Base-by-base conservation (phyloP, 2,797 vertebrate genomes). In the Hirundo rustica region DNA sequence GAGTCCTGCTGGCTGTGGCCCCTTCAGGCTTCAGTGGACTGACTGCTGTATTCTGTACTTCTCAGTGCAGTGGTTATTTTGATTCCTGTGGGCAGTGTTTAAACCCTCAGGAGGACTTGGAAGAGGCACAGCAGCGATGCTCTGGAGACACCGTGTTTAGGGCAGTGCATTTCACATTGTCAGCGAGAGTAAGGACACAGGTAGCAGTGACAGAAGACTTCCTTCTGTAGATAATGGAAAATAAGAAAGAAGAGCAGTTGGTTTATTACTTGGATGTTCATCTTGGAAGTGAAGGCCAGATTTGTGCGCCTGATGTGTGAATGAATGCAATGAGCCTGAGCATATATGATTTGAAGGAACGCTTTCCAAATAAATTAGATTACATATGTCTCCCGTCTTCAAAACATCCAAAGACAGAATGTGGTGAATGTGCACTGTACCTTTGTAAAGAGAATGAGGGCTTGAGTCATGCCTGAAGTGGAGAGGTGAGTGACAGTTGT, bases 401-500 rank as follows among this genome's bases (percentile, higher is more conserved):
- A 61, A 34, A 70, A 53, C 15, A 5, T 50, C 27, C 47, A 16
- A 62, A 72, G 42, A 34, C 38, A 61, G 72, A 74, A 68, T 34
- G n/a, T 8, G 5, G 44, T 71, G 45, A 87, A 62, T 64, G 70
- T 75, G 42, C 21, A 9, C 27, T 44, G 47, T 60, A 38, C 34
- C 16, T 58, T 48, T 62, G 44, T 16, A 19, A 17, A 45, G 80
- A 51, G 45, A 66, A 36, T 4, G 5, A 6, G 21, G 34, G 19
- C 17, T 64, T 32, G 23, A 64, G 16, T 48, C 42, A n/a, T n/a
- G 29, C 30, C 27, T 83, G 48, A 32, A 29, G 14, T 79, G 38
- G n/a, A 60, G 27, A 61, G 21, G 17, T 54, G 48, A 55, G 27
- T 0, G 0, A 26, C 29, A 47, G 8, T 13, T 32, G 13, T 62